Evolutionary conservation across 2,113 vertebrate species (phyloP), one percentile per base, ranked within the genome.

Genomic region (Agelaius tricolor): DNA sequence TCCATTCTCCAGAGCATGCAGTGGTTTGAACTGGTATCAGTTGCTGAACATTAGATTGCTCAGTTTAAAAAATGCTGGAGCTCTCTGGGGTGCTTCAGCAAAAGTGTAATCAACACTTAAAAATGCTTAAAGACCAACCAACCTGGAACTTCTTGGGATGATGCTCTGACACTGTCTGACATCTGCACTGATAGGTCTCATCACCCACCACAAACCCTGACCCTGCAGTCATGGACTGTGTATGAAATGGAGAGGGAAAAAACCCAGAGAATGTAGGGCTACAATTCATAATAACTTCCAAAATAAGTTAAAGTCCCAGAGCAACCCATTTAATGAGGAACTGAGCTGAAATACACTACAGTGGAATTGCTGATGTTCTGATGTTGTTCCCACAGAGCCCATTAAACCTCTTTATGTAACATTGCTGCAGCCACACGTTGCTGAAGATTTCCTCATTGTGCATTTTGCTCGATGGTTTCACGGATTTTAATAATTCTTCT

Each of bases 321-420:
- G 91, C 74, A 87, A 43, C 54, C 51, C 55, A 22, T 87, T 84
- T 91, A 92, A 94, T 74, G 92, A 94, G 87, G 54, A 66, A 87
- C 77, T n/a, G 92, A 95, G 63, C 87, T 72, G 33, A 87, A 92
- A 92, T 51, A 8, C 80, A 76, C 65, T 67, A 74, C 89, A 74
- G 84, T 51, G 62, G 90, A 92, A 85, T 63, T 87, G 96, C 96
- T 94, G 95, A 94, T 71, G 83, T 87, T 75, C 65, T 92, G 90
- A 66, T 95, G 89, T 8, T 82, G 73, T 41, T 96, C 95, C 92
- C 91, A 73, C 59, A 44, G 87, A 96, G 87, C 95, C 93, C 89
- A 83, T 97, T 93, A 94, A 94, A 85, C 27, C 66, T 87, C 67
- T 94, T 91, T 73, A 89, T 89, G 81, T 91, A 94, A 82, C 47